phyloP scores from a whole-genome alignment of 2,888 invertebrate species.

The Pyrgus malvae region DNA sequence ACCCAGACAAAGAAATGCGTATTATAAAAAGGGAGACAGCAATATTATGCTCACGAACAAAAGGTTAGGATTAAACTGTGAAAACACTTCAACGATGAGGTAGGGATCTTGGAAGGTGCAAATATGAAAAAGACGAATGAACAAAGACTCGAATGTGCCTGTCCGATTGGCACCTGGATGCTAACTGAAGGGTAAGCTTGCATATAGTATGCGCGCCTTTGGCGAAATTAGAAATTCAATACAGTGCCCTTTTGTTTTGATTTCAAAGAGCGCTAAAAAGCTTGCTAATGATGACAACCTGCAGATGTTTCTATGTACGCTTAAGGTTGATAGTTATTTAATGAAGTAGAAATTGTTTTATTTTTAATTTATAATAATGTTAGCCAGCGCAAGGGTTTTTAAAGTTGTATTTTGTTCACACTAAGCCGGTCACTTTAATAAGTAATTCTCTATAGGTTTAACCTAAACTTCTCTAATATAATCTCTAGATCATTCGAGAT shows the following conservation, averaged over 20 bases:
- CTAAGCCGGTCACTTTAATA: too few species aligned
- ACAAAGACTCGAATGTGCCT: conserved; percentile 25
- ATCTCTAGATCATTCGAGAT: too few species aligned
- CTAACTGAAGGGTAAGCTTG: conserved; percentile 2
- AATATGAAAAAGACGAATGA: conserved; percentile 47
- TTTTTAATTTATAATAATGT: too few species aligned
- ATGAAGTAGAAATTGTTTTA: too few species aligned
- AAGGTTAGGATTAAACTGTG: not conserved
- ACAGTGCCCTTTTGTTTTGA: conserved; percentile 8
- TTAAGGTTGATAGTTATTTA: not conserved
- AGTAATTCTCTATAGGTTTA: too few species aligned
- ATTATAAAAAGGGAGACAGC: too few species aligned
- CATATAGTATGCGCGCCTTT: conserved; percentile 6
- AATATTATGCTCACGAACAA: not conserved
- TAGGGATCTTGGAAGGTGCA: conserved; percentile 42
- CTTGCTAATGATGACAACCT: conserved; percentile 11
- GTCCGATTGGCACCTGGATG: conserved; percentile 6
- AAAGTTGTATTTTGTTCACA: too few species aligned
- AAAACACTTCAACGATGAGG: conserved; percentile 3
- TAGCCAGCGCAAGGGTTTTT: too few species aligned
- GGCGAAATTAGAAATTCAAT: conserved; percentile 14
- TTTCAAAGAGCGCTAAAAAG: conserved; percentile 6
- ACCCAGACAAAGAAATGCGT: too few species aligned
- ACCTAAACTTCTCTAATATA: too few species aligned
- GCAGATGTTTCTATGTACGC: not conserved